Percentiles rank a stretch among this genome's conserved stretches.
phyloP scores from a whole-genome alignment of 2,113 vertebrate genomes.

The Leucosticte australis region DNA sequence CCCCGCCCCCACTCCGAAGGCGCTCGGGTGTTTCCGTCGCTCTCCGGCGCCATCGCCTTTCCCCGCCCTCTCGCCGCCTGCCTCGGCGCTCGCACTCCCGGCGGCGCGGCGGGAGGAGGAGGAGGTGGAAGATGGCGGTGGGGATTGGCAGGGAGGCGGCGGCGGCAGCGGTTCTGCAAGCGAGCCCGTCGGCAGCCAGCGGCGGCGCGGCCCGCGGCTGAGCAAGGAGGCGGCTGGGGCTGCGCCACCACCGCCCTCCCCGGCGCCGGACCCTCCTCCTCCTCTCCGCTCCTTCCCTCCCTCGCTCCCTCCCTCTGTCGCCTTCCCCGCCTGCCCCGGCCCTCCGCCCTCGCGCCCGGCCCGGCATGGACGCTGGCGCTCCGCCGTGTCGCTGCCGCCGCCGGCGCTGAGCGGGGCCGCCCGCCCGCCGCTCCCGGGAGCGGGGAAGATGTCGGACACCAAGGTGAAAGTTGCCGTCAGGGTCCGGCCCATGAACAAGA shows the following conservation, averaged over 20 bases:
- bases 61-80: not conserved
- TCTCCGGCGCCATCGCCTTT: not conserved
- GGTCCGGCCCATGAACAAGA: constrained; percentile 94
- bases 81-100: not conserved
- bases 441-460: constrained; percentile 90
- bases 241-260: not conserved
- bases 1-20: not conserved
- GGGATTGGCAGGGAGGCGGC: constrained; percentile 65
- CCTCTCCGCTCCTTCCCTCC: not conserved
- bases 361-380: constrained; percentile 67
- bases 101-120: constrained; percentile 16
- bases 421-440: not conserved
- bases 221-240: constrained; percentile 17
- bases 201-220: not conserved
- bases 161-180: not conserved
- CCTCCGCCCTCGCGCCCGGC: not conserved
- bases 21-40: not conserved
- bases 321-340: constrained; percentile 8
- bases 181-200: constrained; percentile 21
- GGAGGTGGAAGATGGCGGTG: constrained; percentile 85
- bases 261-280: not conserved
- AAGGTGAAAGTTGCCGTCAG: constrained; percentile 98
- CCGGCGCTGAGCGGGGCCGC: constrained; percentile 21
- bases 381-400: constrained; percentile 35
- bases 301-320: not conserved